phyloP scores from a whole-genome alignment of 2,113 vertebrate species.

The Origma solitaria region DNA sequence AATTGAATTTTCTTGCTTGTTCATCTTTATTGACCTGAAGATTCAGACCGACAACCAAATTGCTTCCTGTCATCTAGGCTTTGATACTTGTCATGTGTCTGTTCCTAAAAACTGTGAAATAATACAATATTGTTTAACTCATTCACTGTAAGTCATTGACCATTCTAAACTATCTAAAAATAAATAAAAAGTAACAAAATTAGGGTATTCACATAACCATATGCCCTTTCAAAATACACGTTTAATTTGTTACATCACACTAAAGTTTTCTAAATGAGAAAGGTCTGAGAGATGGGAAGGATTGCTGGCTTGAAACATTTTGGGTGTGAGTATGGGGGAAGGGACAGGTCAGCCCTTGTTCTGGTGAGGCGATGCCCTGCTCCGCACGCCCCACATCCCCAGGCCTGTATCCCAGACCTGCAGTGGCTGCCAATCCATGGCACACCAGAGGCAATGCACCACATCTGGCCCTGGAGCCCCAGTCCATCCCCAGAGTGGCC shows the following conservation, averaged over 20 bases:
- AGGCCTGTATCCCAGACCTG: neutral
- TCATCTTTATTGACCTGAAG: neutral
- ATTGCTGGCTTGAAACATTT: neutral
- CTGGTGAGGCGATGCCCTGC: accelerated
- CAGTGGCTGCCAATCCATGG: neutral
- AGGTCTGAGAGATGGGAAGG: neutral
- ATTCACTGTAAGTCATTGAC: neutral
- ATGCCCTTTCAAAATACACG: neutral
- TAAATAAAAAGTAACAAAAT: neutral
- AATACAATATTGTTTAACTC: neutral
- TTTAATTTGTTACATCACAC: neutral
- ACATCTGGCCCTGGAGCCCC: neutral
- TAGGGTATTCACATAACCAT: neutral
- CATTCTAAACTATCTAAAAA: neutral
- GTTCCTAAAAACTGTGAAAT: neutral
- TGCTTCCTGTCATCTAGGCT: neutral
- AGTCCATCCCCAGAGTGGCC: too few relatives aligned
- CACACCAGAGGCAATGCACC: neutral
- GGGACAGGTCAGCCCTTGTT: neutral
- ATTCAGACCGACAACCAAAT: neutral
- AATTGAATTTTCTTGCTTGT: neutral
- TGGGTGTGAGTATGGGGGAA: neutral
- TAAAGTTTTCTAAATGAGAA: neutral
- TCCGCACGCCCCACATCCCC: too few relatives aligned
- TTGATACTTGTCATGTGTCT: neutral